phyloP scores from a whole-genome alignment of 1,140 invertebrate species.

The Halictus rubicundus region DNA sequence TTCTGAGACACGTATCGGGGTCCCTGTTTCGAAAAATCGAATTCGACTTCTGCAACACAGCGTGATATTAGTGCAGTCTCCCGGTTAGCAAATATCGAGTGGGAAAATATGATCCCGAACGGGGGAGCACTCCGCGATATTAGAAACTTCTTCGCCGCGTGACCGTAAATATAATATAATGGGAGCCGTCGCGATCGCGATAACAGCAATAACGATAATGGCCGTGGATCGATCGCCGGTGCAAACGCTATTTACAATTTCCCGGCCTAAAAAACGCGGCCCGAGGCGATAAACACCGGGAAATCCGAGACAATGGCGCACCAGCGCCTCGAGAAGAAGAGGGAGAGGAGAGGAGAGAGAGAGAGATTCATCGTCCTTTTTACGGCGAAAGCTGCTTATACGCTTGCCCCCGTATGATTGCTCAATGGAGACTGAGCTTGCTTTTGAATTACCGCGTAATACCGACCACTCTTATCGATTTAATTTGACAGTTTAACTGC shows the following conservation, averaged over 20 bases:
- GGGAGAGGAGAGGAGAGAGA: too few species aligned
- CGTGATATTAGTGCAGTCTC: neutral
- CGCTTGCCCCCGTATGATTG: too few species aligned
- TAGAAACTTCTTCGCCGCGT: slow-evolving; percentile 6
- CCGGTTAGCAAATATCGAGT: slow-evolving; percentile 13
- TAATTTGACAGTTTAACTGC: too few species aligned
- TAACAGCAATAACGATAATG: slow-evolving; percentile 29
- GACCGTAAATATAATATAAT: slow-evolving; percentile 18
- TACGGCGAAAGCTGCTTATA: too few species aligned
- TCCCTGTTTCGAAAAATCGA: too few species aligned
- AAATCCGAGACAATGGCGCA: neutral
- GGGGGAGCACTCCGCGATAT: slow-evolving; percentile 22
- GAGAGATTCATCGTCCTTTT: too few species aligned
- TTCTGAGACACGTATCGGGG: too few species aligned
- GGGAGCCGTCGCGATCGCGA: neutral
- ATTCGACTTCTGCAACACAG: neutral
- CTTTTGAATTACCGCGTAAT: too few species aligned
- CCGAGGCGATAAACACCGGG: neutral
- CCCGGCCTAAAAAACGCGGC: neutral
- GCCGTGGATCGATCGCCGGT: neutral
- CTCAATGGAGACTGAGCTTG: too few species aligned
- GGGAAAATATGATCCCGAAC: neutral
- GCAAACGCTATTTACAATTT: neutral
- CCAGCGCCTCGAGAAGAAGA: too few species aligned
- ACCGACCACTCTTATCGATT: too few species aligned